Evolutionary conservation across 2,797 vertebrate genomes (phyloP).

Genomic region (Pyrocephalus nanus): DNA sequence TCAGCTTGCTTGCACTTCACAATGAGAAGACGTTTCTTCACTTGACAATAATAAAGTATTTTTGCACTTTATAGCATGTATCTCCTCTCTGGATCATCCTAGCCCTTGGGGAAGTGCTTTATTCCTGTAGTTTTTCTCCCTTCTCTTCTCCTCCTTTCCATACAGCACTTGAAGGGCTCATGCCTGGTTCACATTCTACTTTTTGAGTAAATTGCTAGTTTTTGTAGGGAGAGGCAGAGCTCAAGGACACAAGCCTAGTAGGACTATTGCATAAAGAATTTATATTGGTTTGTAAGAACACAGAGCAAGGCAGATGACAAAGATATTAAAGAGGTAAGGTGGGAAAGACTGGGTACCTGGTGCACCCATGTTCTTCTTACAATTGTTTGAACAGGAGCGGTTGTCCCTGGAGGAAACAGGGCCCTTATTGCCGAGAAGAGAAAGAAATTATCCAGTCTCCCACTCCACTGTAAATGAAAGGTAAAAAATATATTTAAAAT

Average conservation of each 20-base stretch:
- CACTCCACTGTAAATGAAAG: background rate
- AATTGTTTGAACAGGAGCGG: background rate
- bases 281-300: background rate
- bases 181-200: background rate
- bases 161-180: background rate
- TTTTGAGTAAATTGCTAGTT: background rate
- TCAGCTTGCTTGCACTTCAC: background rate
- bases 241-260: background rate
- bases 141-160: background rate
- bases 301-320: background rate
- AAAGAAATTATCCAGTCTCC: background rate
- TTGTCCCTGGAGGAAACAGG: background rate
- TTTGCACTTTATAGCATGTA: background rate
- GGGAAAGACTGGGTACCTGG: background rate
- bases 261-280: background rate
- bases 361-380: background rate
- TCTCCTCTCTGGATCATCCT: background rate
- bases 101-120: background rate
- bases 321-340: background rate
- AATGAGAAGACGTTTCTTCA: background rate
- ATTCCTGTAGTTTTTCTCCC: background rate
- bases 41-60: background rate
- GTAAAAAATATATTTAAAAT: background rate
- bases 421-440: background rate
- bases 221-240: background rate